A percentile compares a stretch with the other conserved stretches of the same genome.
phyloP scores from a whole-genome alignment of 2,888 invertebrate species.

The Dexiosoma caninum region DNA sequence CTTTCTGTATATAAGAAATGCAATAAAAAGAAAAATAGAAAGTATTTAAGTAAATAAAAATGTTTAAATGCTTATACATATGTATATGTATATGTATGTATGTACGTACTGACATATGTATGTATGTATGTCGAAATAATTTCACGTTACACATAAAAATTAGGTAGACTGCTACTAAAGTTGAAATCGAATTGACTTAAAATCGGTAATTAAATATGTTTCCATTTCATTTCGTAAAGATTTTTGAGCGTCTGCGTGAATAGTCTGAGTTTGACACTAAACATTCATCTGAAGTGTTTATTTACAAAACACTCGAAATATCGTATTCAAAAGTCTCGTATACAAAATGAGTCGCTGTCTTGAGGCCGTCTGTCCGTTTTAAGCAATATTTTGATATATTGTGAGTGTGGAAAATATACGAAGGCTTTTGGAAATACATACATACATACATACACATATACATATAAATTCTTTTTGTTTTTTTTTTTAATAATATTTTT shows the following conservation, averaged over 20 bases:
- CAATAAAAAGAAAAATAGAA: neutral
- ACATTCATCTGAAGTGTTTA: constrained; percentile 67
- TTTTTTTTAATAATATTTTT: too few relatives aligned
- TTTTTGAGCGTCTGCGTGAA: constrained; percentile 30
- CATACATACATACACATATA: too few relatives aligned
- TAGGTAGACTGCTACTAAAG: neutral
- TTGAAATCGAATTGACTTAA: constrained; percentile 34
- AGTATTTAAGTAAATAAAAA: neutral
- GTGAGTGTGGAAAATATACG: too few relatives aligned
- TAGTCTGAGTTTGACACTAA: constrained; percentile 56
- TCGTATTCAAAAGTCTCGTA: constrained; percentile 54
- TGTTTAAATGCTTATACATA: neutral
- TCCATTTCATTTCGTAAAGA: neutral
- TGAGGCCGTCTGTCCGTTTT: neutral
- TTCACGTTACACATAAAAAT: neutral
- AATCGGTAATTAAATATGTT: neutral
- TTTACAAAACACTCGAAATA: constrained; percentile 73
- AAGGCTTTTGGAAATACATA: neutral
- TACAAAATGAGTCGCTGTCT: neutral
- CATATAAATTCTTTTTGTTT: too few relatives aligned
- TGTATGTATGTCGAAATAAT: neutral
- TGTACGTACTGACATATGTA: neutral
- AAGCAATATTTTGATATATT: neutral
- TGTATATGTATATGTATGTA: neutral
- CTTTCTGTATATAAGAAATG: constrained; percentile 69